A percentile compares a stretch with the other conserved stretches of the same genome.
Conservation (phyloP, 2,113 vertebrate species). For the Anhinga rufa region DNA sequence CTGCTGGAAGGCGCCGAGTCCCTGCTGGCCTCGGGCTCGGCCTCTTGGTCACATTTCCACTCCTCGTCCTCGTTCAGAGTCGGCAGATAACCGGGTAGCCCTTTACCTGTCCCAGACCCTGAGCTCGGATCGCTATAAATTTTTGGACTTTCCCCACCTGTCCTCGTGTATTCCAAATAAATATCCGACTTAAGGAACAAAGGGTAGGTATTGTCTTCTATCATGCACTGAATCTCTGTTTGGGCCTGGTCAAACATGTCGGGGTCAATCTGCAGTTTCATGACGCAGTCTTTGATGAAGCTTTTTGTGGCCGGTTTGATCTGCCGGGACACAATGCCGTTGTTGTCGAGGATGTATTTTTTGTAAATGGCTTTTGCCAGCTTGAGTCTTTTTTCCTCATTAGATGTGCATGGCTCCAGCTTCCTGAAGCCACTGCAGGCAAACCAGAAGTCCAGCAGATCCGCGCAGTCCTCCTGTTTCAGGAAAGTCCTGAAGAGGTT, state of each 20-base stretch:
- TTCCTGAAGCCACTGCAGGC: conserved; percentile 96
- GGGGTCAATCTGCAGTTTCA: conserved; percentile 88
- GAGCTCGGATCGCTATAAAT: conserved; percentile 84
- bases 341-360: conserved; percentile 92
- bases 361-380: conserved; percentile 94
- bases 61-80: conserved; percentile 91
- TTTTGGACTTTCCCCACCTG: conserved; percentile 93
- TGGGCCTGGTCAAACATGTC: conserved; percentile 99
- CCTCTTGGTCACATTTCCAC: conserved; percentile 85
- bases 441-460: conserved; percentile 98
- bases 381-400: conserved; percentile 92
- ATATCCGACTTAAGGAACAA: conserved; percentile 96
- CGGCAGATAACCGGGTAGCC: conserved; percentile 83
- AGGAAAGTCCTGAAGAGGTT: conserved; percentile 93
- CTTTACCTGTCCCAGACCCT: conserved; percentile 82
- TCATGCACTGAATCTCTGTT: conserved; percentile 91
- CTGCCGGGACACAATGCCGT: conserved; percentile 89
- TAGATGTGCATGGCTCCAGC: conserved; percentile 80
- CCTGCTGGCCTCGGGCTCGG: conserved; percentile 68
- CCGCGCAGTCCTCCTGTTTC: conserved; percentile 89
- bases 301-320: conserved; percentile 95
- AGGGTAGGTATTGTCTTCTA: conserved; percentile 96
- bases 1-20: conserved; percentile 74
- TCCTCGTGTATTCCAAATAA: conserved; percentile 93
- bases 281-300: conserved; percentile 94